Conservation (phyloP, 2,797 vertebrate species). For the Notolabrus celidotus region DNA sequence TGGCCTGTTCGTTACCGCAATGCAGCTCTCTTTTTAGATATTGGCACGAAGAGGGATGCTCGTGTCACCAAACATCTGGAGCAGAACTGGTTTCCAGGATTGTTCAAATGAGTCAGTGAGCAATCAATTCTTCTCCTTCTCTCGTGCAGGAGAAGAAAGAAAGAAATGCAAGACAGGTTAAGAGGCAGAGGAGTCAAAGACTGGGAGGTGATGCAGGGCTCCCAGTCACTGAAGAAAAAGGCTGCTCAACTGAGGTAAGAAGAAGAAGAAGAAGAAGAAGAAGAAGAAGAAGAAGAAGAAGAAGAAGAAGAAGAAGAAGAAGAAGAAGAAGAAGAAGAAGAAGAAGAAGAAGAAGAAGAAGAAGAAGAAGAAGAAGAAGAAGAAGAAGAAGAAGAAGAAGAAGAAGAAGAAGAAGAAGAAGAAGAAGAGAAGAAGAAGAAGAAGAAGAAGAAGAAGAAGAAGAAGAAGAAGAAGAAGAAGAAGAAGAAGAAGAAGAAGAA, state of each 20-base stretch:
- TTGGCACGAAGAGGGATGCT: slow-evolving; percentile 8
- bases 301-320: too few relatives aligned
- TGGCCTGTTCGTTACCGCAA: slow-evolving; percentile 57
- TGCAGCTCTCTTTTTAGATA: slow-evolving; percentile 23
- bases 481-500: too few relatives aligned
- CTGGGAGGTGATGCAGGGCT: background rate
- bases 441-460: too few relatives aligned
- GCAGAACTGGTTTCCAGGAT: slow-evolving; percentile 4
- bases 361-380: too few relatives aligned
- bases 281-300: too few relatives aligned
- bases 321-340: too few relatives aligned
- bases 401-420: too few relatives aligned
- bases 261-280: slow-evolving; percentile 8
- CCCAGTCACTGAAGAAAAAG: slow-evolving; percentile 1
- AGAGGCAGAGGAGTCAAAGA: slow-evolving; percentile 6
- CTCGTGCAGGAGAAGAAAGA: too few relatives aligned
- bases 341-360: too few relatives aligned
- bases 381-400: too few relatives aligned
- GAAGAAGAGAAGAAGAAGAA: too few relatives aligned
- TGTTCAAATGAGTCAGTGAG: background rate
- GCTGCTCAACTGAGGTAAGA: slow-evolving; percentile 7
- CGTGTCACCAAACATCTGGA: slow-evolving; percentile 44
- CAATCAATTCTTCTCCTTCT: background rate
- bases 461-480: too few relatives aligned
- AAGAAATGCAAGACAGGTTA: slow-evolving; percentile 1